A percentile compares a stretch with the other conserved stretches of the same genome.
Conservation (phyloP, 2,797 vertebrate species). For the Propithecus perrieri region DNA sequence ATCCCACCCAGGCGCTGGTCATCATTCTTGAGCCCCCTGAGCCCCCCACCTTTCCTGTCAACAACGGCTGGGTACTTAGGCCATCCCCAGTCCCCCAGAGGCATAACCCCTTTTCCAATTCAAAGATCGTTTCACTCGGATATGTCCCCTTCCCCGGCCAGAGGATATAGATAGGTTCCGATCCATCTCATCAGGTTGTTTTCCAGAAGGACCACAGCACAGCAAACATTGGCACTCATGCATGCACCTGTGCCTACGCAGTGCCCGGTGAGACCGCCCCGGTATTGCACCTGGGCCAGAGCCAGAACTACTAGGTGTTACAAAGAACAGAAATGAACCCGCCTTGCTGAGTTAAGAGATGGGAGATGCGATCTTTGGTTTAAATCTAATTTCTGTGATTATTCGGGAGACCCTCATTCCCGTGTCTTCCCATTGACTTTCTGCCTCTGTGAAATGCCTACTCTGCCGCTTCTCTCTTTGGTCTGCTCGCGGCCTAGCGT, state of each 20-base stretch:
- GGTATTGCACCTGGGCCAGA: background rate
- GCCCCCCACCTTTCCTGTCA: background rate
- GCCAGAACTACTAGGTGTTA: no score
- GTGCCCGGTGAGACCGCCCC: accelerated
- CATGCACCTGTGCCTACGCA: background rate
- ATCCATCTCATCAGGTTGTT: no score
- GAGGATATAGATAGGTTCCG: background rate
- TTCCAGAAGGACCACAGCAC: background rate
- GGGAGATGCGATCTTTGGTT: background rate
- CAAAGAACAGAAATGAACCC: background rate
- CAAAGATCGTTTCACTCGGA: background rate
- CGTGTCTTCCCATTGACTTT: background rate
- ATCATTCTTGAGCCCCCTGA: background rate
- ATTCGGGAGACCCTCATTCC: background rate
- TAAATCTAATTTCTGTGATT: background rate
- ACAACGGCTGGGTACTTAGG: accelerated
- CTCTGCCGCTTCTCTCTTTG: accelerated
- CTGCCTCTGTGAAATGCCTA: accelerated
- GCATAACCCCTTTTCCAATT: background rate
- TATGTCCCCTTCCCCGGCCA: background rate
- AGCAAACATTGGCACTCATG: accelerated
- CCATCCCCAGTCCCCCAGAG: background rate
- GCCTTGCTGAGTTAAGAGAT: background rate
- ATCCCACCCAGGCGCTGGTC: background rate
- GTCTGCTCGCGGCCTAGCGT: background rate